Conservation (phyloP, 2,113 vertebrate species). For the Oceanites oceanicus region DNA sequence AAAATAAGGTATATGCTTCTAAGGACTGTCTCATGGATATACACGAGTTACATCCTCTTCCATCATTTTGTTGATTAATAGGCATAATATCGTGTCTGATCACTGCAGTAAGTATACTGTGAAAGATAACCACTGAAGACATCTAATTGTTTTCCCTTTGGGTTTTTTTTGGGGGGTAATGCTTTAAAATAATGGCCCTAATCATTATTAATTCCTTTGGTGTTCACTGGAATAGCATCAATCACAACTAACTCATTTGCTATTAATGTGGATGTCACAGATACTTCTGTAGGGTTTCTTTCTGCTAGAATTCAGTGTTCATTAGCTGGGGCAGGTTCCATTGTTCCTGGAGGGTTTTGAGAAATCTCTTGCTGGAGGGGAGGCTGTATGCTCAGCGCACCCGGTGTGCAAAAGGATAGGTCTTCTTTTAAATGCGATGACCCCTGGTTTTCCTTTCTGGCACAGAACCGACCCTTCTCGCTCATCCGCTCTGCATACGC, state of each 20-base stretch:
- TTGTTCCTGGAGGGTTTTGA: conserved; percentile 3
- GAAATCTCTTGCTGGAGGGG: not conserved
- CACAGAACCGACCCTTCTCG: not conserved
- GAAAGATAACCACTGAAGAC: conserved; percentile 67
- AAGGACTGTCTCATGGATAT: conserved; percentile 24
- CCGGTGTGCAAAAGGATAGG: not conserved
- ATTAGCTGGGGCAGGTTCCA: conserved; percentile 25
- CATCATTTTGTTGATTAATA: conserved; percentile 69
- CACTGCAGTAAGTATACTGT: conserved; percentile 65
- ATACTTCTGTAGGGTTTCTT: conserved; percentile 60
- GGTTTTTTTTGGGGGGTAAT: conserved; percentile 31
- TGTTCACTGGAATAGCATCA: conserved; percentile 62
- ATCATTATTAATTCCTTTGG: conserved; percentile 75
- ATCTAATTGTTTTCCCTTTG: conserved; percentile 70
- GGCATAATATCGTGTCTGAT: conserved; percentile 66
- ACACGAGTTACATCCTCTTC: conserved; percentile 27
- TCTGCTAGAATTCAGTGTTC: conserved; percentile 50
- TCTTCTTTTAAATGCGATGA: not conserved
- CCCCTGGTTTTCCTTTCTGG: not conserved
- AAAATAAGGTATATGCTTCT: conserved; percentile 22
- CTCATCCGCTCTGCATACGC: not conserved
- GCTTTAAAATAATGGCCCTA: conserved; percentile 71
- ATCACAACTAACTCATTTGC: conserved; percentile 70
- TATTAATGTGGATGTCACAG: conserved; percentile 67
- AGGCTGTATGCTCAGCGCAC: not conserved